These are phyloP conservation scores for Eucriotettix oculatus DNA, from an alignment of 2,888 invertebrate genomes.

Conservation along the genomic window DNA sequence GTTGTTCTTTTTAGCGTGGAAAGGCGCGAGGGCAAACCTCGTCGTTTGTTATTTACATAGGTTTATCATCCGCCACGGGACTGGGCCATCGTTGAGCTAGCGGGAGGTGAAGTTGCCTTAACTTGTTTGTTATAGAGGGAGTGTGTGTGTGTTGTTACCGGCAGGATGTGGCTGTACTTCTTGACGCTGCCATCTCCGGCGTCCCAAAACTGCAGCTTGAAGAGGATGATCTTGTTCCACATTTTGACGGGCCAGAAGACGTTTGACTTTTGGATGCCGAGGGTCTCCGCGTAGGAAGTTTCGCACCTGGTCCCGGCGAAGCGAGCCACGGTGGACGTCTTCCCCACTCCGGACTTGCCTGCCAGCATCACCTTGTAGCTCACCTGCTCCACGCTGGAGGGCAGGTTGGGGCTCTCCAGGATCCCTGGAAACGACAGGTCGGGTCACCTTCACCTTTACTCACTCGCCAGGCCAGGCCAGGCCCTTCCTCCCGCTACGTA, in stretches of 20 bases:
- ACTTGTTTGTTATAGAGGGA: no score
- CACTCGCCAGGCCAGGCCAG: no score
- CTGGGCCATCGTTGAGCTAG: no score
- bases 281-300: slow-evolving; percentile 25
- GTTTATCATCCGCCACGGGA: no score
- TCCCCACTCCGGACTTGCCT: slow-evolving; percentile 36
- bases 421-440: slow-evolving; percentile 23
- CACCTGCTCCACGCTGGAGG: slow-evolving; percentile 32
- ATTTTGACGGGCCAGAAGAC: slow-evolving; percentile 40
- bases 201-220: slow-evolving; percentile 39
- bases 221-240: slow-evolving; percentile 33
- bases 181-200: slow-evolving; percentile 35
- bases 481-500: slow-evolving; percentile 1
- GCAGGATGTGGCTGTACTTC: slow-evolving; percentile 36
- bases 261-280: slow-evolving; percentile 34
- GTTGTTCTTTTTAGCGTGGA: no score
- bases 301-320: slow-evolving; percentile 28
- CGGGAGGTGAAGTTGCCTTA: no score
- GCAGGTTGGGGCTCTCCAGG: slow-evolving; percentile 32
- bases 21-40: no score
- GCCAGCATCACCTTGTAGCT: slow-evolving; percentile 36
- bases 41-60: no score
- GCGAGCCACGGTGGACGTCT: slow-evolving; percentile 32
- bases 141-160: no score
- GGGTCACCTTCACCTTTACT: no score